Evolutionary conservation across 1,140 invertebrate genomes (phyloP), one percentile per base, ranked within the genome.

Genomic region (Zelostemma sp.): DNA sequence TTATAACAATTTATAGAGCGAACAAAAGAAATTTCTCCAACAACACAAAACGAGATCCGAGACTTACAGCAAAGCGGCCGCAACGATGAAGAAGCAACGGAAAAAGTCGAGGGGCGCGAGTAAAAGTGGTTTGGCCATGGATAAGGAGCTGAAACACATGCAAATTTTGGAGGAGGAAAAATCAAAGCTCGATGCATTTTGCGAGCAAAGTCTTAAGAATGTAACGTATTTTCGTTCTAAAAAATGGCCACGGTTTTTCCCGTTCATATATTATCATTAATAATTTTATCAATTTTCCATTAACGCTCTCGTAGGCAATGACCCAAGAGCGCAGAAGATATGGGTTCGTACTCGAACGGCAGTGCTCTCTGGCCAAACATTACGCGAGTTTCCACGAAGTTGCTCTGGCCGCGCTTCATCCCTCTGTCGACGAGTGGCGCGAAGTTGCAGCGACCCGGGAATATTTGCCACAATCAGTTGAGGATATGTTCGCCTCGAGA

Each of bases 111-210:
- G 91, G 62, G 91, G 90, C 16, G 89, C 91, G 15, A 88, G 89
- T 51, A 93, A 94, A 84, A 92, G 91, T 53, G 92, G 91, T 38
- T 85, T 91, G 15, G 91, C 91, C 6, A 91, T 93, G 89, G 93
- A 95, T 84, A 96, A 96, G 82, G 94, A 96, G 88, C 88, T 96
- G 63, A 95, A 94, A 92, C 93, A 93, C 79, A 92, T 96, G 90
- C 94, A 96, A 88, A 90, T 93, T 72, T 84, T 96, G 74, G 94
- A 96, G 83, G 94, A 96, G 77, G 94, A 96, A 81, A 94, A 95
- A 86, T 92, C 93, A 12, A 95, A 95, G 87, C 86, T 96, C 74
- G 94, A 96, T 80, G 89, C 92, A 16, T 96, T 95, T 80, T 95
- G 94, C 76, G 93, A 96, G 80, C 93, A 95, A 85, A 95, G 94